Conservation (phyloP, 2,888 invertebrate species). For the Acronicta alni region DNA sequence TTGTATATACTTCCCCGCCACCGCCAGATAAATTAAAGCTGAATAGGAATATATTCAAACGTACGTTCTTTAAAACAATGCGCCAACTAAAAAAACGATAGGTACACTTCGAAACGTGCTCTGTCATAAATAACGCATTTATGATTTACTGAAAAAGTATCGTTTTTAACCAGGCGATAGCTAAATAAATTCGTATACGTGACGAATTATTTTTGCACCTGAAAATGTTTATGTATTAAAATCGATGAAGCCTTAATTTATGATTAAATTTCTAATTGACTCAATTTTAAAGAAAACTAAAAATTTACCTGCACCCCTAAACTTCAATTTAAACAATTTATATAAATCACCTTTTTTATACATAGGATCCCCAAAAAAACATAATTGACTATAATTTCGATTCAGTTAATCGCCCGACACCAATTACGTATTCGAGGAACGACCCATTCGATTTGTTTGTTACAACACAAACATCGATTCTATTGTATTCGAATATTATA, state of each 20-base stretch:
- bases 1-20: not conserved
- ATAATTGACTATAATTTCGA: constrained; percentile 45
- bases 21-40: not conserved
- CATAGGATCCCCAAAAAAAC: constrained; percentile 38
- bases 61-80: not conserved
- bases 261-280: too few relatives aligned
- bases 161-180: not conserved
- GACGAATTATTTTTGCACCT: constrained; percentile 7
- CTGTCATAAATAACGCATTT: constrained; percentile 23
- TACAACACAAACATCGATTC: constrained; percentile 57
- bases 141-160: constrained; percentile 27
- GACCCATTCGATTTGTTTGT: constrained; percentile 50
- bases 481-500: constrained; percentile 69
- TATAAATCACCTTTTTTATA: constrained; percentile 49
- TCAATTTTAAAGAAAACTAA: too few relatives aligned
- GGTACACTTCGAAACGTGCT: constrained; percentile 33
- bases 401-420: constrained; percentile 49
- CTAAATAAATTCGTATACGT: constrained; percentile 3
- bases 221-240: constrained; percentile 8
- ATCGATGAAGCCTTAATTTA: not conserved
- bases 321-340: constrained; percentile 22
- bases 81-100: constrained; percentile 4
- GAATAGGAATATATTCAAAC: not conserved
- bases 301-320: constrained; percentile 10
- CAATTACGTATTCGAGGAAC: constrained; percentile 64